Base-by-base conservation (phyloP, 2,113 vertebrate genomes). In the Amblyopsis rosae region DNA sequence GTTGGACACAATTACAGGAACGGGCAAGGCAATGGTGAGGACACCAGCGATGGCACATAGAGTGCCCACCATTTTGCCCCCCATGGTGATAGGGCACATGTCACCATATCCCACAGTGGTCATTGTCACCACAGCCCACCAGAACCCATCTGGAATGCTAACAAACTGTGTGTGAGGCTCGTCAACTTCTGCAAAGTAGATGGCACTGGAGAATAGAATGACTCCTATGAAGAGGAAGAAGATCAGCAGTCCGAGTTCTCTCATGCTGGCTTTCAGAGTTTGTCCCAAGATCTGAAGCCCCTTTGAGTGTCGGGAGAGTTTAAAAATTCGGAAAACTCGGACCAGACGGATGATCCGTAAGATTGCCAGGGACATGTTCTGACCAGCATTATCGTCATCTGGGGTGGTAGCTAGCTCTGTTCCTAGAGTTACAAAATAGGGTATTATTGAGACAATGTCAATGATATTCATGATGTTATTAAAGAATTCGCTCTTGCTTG, bases 61-160 rank as follows among this genome's bases (percentile, higher is more conserved):
- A 0, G 96, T 96, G 17, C 98, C 98, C 65, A 99, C 97, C 47
- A 99, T 95, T 90, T 99, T 99, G 0, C 98, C 98, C 2, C 96
- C 97, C 12, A 96, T 85, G 0, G 97, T 98, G 78, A 91, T 95
- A 1, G 98, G 98, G 75, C 94, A 96, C 98, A 99, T 99, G 88
- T 99, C 98, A 0, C 98, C 98, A 0, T 99, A 99, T 61, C 98
- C 98, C 33, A 99, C 98, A 0, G 98, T 99, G 0, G 98, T 99
- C 97, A 99, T 99, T 1, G 98, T 98, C 11, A 99, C 96, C 87
- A 99, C 96, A 0, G 98, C 96, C 98, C 98, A 99, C 98, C 98
- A 99, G 92, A 99, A 99, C 9, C 95, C 97, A 0, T 99, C 96
- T 0, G 97, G 98, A 69, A 99, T 99, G 92, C 98, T 99, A 7